Base-by-base conservation (phyloP, 2,113 vertebrate species). In the Engystomops pustulosus region DNA sequence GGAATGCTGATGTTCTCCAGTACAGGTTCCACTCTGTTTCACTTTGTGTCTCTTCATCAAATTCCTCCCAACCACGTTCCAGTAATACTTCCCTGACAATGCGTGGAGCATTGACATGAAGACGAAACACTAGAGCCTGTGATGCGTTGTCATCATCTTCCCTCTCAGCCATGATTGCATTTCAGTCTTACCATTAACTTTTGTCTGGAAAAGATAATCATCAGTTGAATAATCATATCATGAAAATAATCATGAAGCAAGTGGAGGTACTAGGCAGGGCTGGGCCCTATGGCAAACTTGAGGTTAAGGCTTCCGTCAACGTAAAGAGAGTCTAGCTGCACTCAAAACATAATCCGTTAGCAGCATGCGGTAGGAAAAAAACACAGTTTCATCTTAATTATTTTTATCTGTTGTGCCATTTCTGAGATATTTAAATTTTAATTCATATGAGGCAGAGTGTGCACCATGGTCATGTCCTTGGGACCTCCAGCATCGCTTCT, bases 21-120 rank as follows among this genome's bases (percentile, higher is more conserved):
- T 94, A 92, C 6, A 96, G 90, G 83, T 95, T 95, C 95, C 95
- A 95, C 85, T 93, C 94, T 15, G 91, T 79, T 0, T 88, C 86
- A 14, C 89, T 88, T 34, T 88, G 91, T n/a, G 83, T 75, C 1
- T 87, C 81, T 8, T 87, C 78, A 7, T 94, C 85, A 20, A 93
- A 94, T 45, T 93, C 91, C 58, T 87, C 86, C 95, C 95, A 95
- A 0, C 93, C 93, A 0, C 91, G 90, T 89, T 96, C 94, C 86
- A 95, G 87, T 3, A 96, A 92, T 69, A 96, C 93, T 14, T 95
- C 91, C 38, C 92, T 91, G 47, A 96, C 89, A 81, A 94, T 85
- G 45, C 87, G 69, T 0, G 94, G 93, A 2, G 87, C 88, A 7
- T 83, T 86, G 1, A 92, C 89, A 0, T 93, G 93, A 9, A 94